Conservation (phyloP, 2,113 vertebrate genomes). For the Aptenodytes patagonicus region DNA sequence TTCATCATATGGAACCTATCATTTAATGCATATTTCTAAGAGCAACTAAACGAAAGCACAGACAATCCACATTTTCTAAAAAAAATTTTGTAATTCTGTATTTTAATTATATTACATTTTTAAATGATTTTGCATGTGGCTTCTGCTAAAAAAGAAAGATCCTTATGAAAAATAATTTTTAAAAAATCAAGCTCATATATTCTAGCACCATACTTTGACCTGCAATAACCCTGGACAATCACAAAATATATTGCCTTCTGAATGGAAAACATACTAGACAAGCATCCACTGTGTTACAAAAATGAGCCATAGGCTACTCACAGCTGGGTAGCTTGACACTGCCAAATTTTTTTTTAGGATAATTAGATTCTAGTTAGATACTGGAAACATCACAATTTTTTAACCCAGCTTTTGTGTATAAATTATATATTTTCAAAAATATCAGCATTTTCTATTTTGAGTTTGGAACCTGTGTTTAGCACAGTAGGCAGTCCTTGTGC, state of each 20-base stretch:
- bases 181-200: not conserved
- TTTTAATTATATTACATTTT: not conserved
- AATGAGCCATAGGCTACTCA: slow-evolving; percentile 28
- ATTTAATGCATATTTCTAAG: not conserved
- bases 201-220: not conserved
- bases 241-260: not conserved
- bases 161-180: not conserved
- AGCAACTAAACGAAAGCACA: not conserved
- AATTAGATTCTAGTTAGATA: slow-evolving; percentile 56
- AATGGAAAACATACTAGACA: not conserved
- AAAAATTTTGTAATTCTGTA: not conserved
- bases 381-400: slow-evolving; percentile 30
- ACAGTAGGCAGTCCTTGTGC: slow-evolving; percentile 24
- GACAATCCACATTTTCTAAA: not conserved
- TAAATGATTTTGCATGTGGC: not conserved
- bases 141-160: not conserved
- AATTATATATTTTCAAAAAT: slow-evolving; percentile 62
- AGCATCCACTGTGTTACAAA: not conserved
- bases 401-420: slow-evolving; percentile 46
- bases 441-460: slow-evolving; percentile 60
- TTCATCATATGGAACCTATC: not conserved
- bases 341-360: slow-evolving; percentile 26
- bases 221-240: not conserved
- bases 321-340: slow-evolving; percentile 23
- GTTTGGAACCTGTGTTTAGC: slow-evolving; percentile 61